These are phyloP conservation scores for Diadegma fenestrale DNA, from an alignment of 2,888 invertebrate species.

Conservation along the genomic window DNA sequence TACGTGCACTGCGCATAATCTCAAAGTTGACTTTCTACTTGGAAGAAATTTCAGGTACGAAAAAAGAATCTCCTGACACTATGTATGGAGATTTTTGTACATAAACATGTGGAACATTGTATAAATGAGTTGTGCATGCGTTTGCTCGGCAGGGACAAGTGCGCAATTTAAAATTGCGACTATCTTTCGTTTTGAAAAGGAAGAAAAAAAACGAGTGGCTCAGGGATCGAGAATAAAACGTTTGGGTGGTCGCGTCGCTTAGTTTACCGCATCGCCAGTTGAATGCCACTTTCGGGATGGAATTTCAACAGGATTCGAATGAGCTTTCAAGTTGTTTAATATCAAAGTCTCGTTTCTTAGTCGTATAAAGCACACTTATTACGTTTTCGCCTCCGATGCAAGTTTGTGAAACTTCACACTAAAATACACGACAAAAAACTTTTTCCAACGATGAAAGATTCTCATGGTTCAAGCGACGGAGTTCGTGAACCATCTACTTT, in stretches of 20 bases:
- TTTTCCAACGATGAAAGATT: background rate
- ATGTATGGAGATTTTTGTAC: constrained; percentile 1
- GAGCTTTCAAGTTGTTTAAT: background rate
- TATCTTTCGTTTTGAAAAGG: background rate
- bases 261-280: background rate
- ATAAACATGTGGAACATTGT: background rate
- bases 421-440: background rate
- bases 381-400: background rate
- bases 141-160: background rate
- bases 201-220: background rate
- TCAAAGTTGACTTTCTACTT: background rate
- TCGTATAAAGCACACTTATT: background rate
- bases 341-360: background rate
- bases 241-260: background rate
- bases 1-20: background rate
- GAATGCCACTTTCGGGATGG: background rate
- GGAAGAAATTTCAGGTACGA: background rate
- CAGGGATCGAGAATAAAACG: background rate
- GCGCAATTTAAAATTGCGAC: background rate
- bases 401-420: background rate
- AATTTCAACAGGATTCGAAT: background rate
- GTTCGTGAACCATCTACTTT: background rate
- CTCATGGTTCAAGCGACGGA: background rate
- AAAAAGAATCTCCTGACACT: background rate
- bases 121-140: background rate